Conservation (phyloP, 2,113 vertebrate species). For the Chloebia gouldiae region DNA sequence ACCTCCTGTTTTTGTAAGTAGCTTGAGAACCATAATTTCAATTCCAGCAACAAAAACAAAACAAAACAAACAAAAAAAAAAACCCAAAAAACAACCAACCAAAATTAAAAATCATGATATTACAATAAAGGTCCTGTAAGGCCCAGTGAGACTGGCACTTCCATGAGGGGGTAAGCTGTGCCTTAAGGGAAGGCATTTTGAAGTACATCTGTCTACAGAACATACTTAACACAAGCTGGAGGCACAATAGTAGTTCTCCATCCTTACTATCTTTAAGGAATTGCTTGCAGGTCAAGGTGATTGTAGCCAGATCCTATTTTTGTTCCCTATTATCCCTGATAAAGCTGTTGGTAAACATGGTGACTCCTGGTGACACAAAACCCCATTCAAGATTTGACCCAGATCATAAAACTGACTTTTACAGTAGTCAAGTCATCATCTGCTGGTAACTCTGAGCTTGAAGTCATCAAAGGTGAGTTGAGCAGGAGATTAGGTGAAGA, state of each 20-base stretch:
- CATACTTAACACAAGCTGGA: not conserved
- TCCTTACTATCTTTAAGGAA: not conserved
- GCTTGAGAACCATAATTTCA: not conserved
- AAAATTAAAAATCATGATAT: not conserved
- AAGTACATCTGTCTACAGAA: not conserved
- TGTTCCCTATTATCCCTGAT: not conserved
- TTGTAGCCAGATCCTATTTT: not conserved
- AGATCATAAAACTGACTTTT: not conserved
- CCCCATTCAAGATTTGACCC: not conserved
- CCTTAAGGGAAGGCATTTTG: not conserved
- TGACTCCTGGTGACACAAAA: not conserved
- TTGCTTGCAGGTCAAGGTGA: not conserved
- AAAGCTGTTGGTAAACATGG: not conserved
- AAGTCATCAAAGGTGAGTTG: not conserved
- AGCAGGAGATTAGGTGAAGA: not conserved
- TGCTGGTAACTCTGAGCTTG: not conserved
- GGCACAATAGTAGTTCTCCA: accelerated
- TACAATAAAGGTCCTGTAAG: not conserved
- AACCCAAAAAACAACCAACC: not conserved
- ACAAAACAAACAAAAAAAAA: not conserved
- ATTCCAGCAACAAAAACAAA: not conserved
- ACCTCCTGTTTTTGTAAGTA: not conserved
- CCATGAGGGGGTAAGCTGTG: not conserved
- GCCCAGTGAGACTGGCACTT: not conserved
- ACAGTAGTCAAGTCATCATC: not conserved